These are phyloP conservation scores for Notechis scutatus DNA, from an alignment of 2,113 vertebrate species.

Conservation along the genomic window DNA sequence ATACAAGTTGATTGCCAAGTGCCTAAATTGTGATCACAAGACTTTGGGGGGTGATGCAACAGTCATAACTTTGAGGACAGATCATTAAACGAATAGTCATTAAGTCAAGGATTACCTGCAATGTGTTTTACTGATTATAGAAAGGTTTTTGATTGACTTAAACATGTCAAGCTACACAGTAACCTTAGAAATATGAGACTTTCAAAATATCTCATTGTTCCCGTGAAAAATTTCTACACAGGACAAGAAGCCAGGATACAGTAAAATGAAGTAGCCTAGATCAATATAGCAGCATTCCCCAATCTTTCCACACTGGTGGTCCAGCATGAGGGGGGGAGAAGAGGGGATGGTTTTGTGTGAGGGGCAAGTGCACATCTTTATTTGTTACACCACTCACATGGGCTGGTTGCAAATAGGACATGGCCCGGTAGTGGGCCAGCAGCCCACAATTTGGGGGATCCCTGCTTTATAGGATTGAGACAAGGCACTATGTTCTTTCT, in stretches of 20 bases:
- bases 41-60: not conserved
- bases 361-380: not conserved
- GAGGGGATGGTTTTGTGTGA: no score
- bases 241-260: not conserved
- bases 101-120: not conserved
- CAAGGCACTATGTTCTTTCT: not conserved
- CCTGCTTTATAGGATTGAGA: not conserved
- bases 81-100: not conserved
- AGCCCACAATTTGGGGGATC: not conserved
- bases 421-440: not conserved
- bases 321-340: no score
- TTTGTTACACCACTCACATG: not conserved
- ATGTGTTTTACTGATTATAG: not conserved
- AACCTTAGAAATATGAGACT: not conserved
- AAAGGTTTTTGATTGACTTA: not conserved
- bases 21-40: not conserved
- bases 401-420: not conserved
- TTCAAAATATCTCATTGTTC: not conserved
- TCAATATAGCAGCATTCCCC: no score
- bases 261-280: not conserved
- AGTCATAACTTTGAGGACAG: not conserved
- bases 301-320: no score
- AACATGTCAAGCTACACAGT: not conserved
- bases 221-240: not conserved
- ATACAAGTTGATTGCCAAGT: not conserved